Evolutionary conservation across 2,797 vertebrate species (phyloP), one percentile per base, ranked within the genome.

Genomic region (Pseudochaenichthys georgianus): DNA sequence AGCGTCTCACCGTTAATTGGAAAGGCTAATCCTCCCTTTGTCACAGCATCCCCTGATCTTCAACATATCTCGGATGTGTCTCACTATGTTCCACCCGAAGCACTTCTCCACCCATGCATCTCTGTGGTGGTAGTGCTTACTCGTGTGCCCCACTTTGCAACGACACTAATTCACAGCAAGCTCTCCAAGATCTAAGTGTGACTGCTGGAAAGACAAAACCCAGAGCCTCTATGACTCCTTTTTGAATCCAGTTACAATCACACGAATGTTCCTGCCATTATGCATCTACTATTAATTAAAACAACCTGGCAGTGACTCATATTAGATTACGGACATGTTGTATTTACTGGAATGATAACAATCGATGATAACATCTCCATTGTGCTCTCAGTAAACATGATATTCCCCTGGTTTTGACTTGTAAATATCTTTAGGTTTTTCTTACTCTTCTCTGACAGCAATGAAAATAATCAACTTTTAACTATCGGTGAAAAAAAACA

Each of bases 91-190:
- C 64, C 64, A 43, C 64, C 59, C 13, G 43, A 53, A 78, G 57
- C 50, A 11, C 54, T 75, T 53, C 65, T 68, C 68, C 43, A 42
- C 60, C 67, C 31, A 60, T 68, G 57, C 21, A 13, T 43, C 70
- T 73, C 51, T 55, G 31, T 54, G 59, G 58, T 53, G 15, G 42
- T 5, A 38, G 62, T 66, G 66, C 51, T 48, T 54, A 16, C 58
- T 57, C 46, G 28, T 3, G 31, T 77, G 75, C 15, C 63, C 60
- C 65, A 61, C 73, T n/a, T 81, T 58, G 43, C 61, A 19, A 52
- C 80, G 72, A 77, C 79, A 77, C 75, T 75, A 70, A 77, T 60
- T 63, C 64, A 76, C 74, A 70, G 59, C 34, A 45, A 75, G 51
- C 55, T 70, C 69, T 75, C 67, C 64, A 67, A 57, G 59, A 19